Conservation (phyloP, 2,113 vertebrate species). For the Nematolebias whitei region DNA sequence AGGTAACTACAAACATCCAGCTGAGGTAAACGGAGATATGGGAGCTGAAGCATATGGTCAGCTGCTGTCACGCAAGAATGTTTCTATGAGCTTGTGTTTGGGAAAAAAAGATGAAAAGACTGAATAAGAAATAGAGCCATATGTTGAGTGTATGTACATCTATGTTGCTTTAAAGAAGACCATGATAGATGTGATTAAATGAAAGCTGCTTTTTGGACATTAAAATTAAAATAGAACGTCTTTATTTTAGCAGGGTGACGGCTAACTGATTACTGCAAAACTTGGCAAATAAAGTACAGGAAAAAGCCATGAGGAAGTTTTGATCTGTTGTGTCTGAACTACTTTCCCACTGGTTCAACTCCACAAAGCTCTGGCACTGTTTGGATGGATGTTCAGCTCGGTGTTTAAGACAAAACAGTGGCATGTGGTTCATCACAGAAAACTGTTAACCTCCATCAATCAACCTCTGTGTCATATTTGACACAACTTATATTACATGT, state of each 20-base stretch:
- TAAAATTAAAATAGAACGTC: conserved; percentile 49
- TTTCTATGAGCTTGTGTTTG: conserved; percentile 11
- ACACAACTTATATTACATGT: too few relatives aligned
- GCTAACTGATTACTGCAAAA: conserved; percentile 38
- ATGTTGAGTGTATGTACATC: not conserved
- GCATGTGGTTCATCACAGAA: not conserved
- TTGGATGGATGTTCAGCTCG: not conserved
- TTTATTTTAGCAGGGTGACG: conserved; percentile 41
- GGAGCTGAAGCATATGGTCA: conserved; percentile 42
- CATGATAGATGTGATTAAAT: not conserved
- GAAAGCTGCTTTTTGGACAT: conserved; percentile 6
- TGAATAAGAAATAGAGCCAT: conserved; percentile 32
- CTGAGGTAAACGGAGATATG: conserved; percentile 6
- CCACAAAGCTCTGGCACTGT: not conserved
- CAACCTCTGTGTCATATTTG: too few relatives aligned
- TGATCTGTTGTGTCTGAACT: conserved; percentile 15
- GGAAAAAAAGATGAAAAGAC: not conserved
- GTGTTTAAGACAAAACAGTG: not conserved
- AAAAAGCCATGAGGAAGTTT: conserved; percentile 30
- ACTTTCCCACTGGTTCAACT: not conserved
- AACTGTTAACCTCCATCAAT: too few relatives aligned
- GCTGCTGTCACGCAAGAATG: conserved; percentile 32
- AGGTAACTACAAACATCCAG: conserved; percentile 28
- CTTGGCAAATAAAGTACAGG: conserved; percentile 36
- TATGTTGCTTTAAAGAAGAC: not conserved